phyloP scores from a whole-genome alignment of 2,113 vertebrate species.

The Antechinus stuartii region DNA sequence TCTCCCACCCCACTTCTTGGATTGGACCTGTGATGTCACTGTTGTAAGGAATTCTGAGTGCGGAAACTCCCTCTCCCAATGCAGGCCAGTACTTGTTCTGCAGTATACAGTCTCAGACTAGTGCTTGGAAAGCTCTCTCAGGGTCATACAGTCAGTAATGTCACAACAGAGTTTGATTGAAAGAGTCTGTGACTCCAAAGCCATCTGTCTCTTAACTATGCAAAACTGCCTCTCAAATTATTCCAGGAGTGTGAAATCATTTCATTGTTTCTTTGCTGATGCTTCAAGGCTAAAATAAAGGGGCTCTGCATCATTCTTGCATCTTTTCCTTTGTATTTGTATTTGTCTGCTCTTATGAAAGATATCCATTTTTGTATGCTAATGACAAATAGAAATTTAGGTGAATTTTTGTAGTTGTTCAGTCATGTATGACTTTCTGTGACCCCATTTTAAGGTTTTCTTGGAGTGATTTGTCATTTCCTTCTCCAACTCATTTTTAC shows the following conservation, averaged over 20 bases:
- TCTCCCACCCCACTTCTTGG: background rate
- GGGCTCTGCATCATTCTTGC: background rate
- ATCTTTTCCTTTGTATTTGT: background rate
- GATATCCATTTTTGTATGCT: background rate
- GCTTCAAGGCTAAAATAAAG: background rate
- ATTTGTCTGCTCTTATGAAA: background rate
- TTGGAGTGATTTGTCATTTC: too few relatives aligned
- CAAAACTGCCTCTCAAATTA: background rate
- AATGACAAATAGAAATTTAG: background rate
- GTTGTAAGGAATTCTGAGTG: background rate
- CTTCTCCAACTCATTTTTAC: too few relatives aligned
- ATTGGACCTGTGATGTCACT: background rate
- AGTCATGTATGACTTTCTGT: too few relatives aligned
- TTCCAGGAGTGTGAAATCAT: background rate
- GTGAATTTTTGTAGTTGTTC: background rate
- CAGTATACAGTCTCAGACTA: background rate
- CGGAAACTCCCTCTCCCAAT: background rate
- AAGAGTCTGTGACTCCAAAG: background rate
- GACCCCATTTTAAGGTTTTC: too few relatives aligned
- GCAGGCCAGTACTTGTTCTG: background rate
- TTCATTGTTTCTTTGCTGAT: background rate
- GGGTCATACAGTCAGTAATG: background rate
- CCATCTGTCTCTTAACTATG: background rate
- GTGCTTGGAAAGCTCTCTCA: background rate
- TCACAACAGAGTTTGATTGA: background rate